Evolutionary conservation across 2,113 vertebrate genomes (phyloP).

Genomic region (Oostethus manadensis): DNA sequence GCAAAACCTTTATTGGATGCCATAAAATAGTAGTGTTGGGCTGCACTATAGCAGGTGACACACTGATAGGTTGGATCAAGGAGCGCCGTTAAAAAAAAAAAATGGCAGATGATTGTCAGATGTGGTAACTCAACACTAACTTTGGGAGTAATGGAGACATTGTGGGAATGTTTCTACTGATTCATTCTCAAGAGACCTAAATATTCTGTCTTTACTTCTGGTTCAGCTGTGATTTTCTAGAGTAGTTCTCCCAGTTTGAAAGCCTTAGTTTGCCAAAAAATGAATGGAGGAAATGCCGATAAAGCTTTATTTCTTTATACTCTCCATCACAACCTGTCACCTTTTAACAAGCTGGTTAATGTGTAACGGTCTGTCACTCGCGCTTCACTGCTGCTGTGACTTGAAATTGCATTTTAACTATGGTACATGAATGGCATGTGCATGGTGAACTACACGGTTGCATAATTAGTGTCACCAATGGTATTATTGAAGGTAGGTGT

Average conservation of each 20-base stretch:
- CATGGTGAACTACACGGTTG: no score
- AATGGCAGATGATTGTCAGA: neutral
- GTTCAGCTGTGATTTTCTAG: no score
- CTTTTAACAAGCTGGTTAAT: conserved; percentile 1
- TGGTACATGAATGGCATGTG: neutral
- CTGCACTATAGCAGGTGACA: neutral
- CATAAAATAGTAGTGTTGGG: neutral
- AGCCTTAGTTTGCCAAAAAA: no score
- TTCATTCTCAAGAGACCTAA: no score
- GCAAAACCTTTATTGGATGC: neutral
- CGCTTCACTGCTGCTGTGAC: no score
- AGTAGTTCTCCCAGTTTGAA: no score
- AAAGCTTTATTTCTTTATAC: neutral
- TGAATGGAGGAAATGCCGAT: no score
- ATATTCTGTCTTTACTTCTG: no score
- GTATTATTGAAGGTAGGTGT: no score
- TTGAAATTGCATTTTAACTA: neutral
- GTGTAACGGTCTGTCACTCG: neutral
- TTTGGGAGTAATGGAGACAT: neutral
- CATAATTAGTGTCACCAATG: no score
- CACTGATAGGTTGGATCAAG: neutral
- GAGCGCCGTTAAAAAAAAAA: neutral
- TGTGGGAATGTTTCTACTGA: neutral
- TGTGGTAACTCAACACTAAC: neutral
- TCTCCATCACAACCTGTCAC: neutral